Evolutionary conservation across 2,888 invertebrate species (phyloP).

Genomic region (Synanthedon vespiformis): DNA sequence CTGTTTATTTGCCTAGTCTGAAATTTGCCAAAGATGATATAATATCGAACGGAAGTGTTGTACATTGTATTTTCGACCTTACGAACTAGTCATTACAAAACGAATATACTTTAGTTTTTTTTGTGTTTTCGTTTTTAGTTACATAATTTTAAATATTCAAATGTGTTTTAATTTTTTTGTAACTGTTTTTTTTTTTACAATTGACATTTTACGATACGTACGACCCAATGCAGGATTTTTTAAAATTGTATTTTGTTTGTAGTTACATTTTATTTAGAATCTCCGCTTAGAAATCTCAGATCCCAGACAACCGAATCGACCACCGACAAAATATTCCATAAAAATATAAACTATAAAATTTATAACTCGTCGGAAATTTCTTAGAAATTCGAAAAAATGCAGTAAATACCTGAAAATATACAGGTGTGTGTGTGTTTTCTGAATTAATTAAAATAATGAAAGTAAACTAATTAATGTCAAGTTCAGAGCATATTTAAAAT

Average conservation of each 20-base stretch:
- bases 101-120: conserved; percentile 6
- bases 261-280: conserved; percentile 12
- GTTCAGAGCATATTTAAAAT: too few species aligned
- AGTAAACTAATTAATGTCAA: too few species aligned
- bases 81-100: conserved; percentile 53
- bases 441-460: too few species aligned
- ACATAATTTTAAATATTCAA: too few species aligned
- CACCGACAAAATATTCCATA: not conserved
- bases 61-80: conserved; percentile 22
- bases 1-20: conserved; percentile 26
- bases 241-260: conserved; percentile 23
- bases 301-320: not conserved
- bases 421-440: too few species aligned
- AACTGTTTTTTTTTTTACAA: conserved; percentile 3
- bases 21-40: conserved; percentile 37
- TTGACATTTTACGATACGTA: conserved; percentile 6
- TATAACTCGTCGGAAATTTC: too few species aligned
- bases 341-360: too few species aligned
- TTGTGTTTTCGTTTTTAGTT: conserved; percentile 2
- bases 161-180: conserved; percentile 1
- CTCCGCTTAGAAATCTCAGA: conserved; percentile 1
- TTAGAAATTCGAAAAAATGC: too few species aligned
- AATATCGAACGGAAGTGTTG: not conserved
- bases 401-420: too few species aligned
- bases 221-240: conserved; percentile 38